Percentiles rank a stretch among this genome's conserved stretches.
These are phyloP conservation scores for Pseudomyrmex cubaensis DNA, from an alignment of 1,140 invertebrate genomes.

Conservation along the genomic window DNA sequence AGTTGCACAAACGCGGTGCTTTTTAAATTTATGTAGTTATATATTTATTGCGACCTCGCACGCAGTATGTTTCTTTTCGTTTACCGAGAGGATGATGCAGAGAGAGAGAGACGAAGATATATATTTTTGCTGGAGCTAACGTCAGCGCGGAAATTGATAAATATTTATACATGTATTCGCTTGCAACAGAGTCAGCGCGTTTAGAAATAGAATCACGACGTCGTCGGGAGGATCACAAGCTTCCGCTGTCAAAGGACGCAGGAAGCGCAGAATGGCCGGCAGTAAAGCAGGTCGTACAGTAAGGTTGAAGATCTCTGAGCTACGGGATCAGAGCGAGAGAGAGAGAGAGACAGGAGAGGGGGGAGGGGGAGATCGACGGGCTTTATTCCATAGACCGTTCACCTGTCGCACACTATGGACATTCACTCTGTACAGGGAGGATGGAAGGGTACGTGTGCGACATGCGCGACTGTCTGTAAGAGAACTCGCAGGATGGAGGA, in stretches of 20 bases:
- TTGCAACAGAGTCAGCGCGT: background rate
- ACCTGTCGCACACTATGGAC: constrained; percentile 55
- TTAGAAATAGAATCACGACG: constrained; percentile 41
- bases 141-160: constrained; percentile 11
- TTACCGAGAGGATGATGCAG: background rate
- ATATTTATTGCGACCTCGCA: background rate
- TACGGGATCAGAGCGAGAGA: constrained; percentile 26
- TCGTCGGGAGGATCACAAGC: constrained; percentile 23
- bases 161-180: constrained; percentile 34
- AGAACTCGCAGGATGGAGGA: constrained; percentile 5
- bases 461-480: background rate
- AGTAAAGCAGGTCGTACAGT: constrained; percentile 45
- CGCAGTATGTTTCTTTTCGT: background rate
- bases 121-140: constrained; percentile 4
- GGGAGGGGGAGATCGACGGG: background rate
- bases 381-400: constrained; percentile 52
- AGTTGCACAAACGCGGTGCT: no score
- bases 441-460: constrained; percentile 21
- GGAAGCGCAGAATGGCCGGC: constrained; percentile 43
- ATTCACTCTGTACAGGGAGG: background rate
- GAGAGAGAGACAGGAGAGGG: no score
- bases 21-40: background rate
- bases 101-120: background rate
- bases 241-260: constrained; percentile 45
- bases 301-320: constrained; percentile 45